Percentiles rank a stretch among this genome's conserved stretches.
Evolutionary conservation across 2,888 invertebrate genomes (phyloP).

Genomic region (Caenorhabditis doughertyi): DNA sequence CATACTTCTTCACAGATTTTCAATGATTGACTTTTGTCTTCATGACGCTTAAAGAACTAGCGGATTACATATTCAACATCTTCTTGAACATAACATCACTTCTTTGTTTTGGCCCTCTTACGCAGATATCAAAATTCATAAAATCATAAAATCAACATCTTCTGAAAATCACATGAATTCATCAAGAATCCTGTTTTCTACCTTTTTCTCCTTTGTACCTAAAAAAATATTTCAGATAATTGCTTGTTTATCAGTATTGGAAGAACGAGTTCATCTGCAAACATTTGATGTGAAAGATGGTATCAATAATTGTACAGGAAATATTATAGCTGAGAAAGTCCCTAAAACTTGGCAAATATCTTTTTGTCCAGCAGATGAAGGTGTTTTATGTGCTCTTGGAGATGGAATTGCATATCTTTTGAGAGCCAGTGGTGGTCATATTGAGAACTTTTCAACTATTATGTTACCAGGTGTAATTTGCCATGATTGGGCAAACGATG

Average conservation of each 20-base stretch:
- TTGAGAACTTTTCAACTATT: constrained; percentile 76
- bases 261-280: constrained; percentile 61
- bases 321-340: constrained; percentile 48
- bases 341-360: constrained; percentile 70
- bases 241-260: constrained; percentile 57
- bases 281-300: constrained; percentile 63
- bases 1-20: too few species aligned
- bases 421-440: constrained; percentile 67
- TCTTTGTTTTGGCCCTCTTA: too few species aligned
- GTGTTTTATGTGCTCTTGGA: constrained; percentile 73
- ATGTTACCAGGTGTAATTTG: constrained; percentile 70
- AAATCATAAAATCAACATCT: not conserved
- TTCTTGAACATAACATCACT: too few species aligned
- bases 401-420: constrained; percentile 70
- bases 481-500: constrained; percentile 79
- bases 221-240: constrained; percentile 48
- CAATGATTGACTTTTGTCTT: too few species aligned
- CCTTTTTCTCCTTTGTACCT: not conserved
- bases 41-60: too few species aligned
- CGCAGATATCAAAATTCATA: not conserved
- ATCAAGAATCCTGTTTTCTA: not conserved
- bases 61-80: too few species aligned
- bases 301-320: constrained; percentile 58
- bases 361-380: constrained; percentile 79
- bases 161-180: constrained; percentile 2